These are phyloP conservation scores for Philotrypesis tridentata DNA, from an alignment of 1,140 invertebrate genomes.

Conservation along the genomic window DNA sequence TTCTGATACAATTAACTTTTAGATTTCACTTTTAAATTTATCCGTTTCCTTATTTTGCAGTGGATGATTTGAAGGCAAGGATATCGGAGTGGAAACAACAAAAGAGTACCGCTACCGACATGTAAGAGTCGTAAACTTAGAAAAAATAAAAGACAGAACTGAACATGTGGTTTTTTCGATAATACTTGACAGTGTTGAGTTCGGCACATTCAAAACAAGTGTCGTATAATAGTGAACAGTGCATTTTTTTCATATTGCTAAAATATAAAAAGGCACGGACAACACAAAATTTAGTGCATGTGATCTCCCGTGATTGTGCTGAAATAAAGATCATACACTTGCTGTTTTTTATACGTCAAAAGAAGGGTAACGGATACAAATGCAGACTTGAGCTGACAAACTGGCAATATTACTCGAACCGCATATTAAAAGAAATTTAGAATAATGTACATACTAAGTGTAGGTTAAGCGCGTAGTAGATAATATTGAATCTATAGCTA, in stretches of 20 bases:
- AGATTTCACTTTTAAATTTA: conserved; percentile 28
- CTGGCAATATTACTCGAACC: conserved; percentile 63
- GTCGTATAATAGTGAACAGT: conserved; percentile 38
- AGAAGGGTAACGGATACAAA: conserved; percentile 51
- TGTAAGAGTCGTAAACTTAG: conserved; percentile 53
- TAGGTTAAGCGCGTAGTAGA: conserved; percentile 45
- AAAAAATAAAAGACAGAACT: conserved; percentile 28
- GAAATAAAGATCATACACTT: conserved; percentile 69
- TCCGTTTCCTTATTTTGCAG: conserved; percentile 67
- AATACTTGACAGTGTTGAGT: conserved; percentile 47
- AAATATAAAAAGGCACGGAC: conserved; percentile 34
- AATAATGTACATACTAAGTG: conserved; percentile 49
- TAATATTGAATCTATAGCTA: conserved; percentile 43
- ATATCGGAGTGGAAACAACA: conserved; percentile 87
- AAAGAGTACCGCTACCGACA: conserved; percentile 74
- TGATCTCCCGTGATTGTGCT: conserved; percentile 67
- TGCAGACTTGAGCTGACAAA: conserved; percentile 67
- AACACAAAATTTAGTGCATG: conserved; percentile 59
- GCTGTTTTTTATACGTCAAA: conserved; percentile 68
- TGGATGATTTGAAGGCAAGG: conserved; percentile 83
- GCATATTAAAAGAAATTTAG: conserved; percentile 42
- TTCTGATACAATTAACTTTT: neutral
- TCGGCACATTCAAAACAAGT: conserved; percentile 33
- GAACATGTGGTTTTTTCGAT: conserved; percentile 28
- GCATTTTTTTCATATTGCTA: conserved; percentile 47